phyloP scores from a whole-genome alignment of 2,888 invertebrate species.

The Ornithoptera alexandrae region DNA sequence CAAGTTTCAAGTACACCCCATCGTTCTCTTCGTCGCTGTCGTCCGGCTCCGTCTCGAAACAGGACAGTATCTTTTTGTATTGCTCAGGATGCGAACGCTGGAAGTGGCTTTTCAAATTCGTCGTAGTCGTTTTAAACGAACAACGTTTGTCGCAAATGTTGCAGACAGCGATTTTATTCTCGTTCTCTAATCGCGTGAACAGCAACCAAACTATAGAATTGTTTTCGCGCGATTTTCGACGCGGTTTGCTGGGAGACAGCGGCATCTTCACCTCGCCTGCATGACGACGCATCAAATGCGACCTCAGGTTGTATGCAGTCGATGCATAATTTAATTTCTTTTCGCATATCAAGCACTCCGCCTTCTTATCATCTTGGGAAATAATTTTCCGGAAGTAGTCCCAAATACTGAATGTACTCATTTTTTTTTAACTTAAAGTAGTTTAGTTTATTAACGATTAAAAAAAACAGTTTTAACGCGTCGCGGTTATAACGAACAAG shows the following conservation, averaged over 20 bases:
- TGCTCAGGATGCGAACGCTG: slow-evolving; percentile 7
- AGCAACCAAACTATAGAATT: slow-evolving; percentile 28
- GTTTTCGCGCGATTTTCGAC: not conserved
- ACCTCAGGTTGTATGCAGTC: slow-evolving; percentile 31
- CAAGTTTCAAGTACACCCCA: not conserved
- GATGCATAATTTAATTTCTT: slow-evolving; percentile 25
- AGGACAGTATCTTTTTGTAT: not conserved
- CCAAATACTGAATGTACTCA: slow-evolving; percentile 25
- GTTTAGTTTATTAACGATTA: slow-evolving; percentile 10
- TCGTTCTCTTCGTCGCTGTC: slow-evolving; percentile 1
- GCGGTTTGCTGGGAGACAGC: not conserved
- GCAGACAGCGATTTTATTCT: slow-evolving; percentile 31
- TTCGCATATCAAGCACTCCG: slow-evolving; percentile 17
- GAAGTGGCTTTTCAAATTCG: slow-evolving; percentile 35
- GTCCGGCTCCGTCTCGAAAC: not conserved
- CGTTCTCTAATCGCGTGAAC: slow-evolving; percentile 22
- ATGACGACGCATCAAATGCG: slow-evolving; percentile 22
- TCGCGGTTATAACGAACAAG: slow-evolving; percentile 21
- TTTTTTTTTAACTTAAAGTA: not conserved
- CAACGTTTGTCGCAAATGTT: slow-evolving; percentile 32
- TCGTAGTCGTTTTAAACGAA: slow-evolving; percentile 33
- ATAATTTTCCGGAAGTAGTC: slow-evolving; percentile 27
- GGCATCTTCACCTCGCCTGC: slow-evolving; percentile 1
- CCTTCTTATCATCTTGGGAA: slow-evolving; percentile 18
- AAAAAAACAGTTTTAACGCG: slow-evolving; percentile 11